These are phyloP conservation scores for Mustela lutreola DNA, from an alignment of 2,113 vertebrate species.

Conservation along the genomic window DNA sequence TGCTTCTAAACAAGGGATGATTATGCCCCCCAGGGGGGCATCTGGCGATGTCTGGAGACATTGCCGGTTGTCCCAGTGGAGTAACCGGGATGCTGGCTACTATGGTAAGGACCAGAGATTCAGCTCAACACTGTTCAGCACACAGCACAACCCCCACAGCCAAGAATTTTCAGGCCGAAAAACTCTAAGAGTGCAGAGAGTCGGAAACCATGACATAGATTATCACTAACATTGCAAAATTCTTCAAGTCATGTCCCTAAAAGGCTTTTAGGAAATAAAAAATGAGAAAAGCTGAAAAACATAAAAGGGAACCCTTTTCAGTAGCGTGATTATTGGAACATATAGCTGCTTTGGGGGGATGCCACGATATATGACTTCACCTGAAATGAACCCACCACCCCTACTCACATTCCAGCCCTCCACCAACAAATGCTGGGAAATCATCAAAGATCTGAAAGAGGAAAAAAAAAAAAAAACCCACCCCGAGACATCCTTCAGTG, in stretches of 20 bases:
- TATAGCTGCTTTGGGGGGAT: not conserved
- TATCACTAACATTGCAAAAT: too few species aligned
- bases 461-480: too few species aligned
- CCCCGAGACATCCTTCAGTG: not conserved
- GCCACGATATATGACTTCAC: not conserved
- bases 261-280: not conserved
- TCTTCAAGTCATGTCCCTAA: not conserved
- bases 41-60: not conserved
- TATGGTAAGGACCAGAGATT: not conserved
- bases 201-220: not conserved
- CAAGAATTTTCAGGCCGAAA: not conserved
- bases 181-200: not conserved
- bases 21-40: not conserved
- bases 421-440: not conserved
- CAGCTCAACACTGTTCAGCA: fast-evolving
- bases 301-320: not conserved
- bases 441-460: not conserved
- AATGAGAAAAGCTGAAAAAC: not conserved
- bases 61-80: too few species aligned
- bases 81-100: not conserved
- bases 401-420: not conserved
- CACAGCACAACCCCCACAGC: not conserved
- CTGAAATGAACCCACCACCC: not conserved
- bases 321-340: not conserved
- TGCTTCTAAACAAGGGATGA: not conserved